Base-by-base conservation (phyloP, 2,113 vertebrate genomes). In the Turnix velox region DNA sequence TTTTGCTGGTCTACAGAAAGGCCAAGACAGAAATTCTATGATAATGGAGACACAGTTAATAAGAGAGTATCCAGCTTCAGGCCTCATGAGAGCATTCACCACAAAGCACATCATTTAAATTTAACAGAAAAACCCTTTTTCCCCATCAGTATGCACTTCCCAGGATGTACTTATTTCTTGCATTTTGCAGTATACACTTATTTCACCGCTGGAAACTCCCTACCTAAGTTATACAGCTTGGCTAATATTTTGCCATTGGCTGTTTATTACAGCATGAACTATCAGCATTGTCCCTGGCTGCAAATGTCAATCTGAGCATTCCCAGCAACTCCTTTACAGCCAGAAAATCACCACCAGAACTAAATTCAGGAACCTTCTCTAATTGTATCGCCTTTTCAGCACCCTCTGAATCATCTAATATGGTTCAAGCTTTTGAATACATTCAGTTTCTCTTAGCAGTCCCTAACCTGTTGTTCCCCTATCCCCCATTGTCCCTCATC, bases 321-420 rank as follows among this genome's bases (percentile, higher is more conserved):
- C 25, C 58, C 19, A 18, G 63, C 24, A 87, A 85, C 54, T 76
- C 9, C 7, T 42, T 66, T 75, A 68, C 25, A 85, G 27, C 42
- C n/a, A 92, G 42, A 90, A 85, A 85, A 79, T 65, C 72, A 58
- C 77, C 77, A 94, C 49, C 31, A 80, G 58, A 92, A 86, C 54
- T 52, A 76, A 92, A 90, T 86, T 67, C 2, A 0, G 72, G 63
- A 73, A 37, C 18, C 30, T 88, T 49, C 43, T 28, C 84, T 82
- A 84, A 87, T n/a, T 71, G 52, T 12, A 46, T 45, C 71, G 57
- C 37, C 51, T 80, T 62, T 86, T 90, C 58, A 69, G 42, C 12
- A 17, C 31, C 28, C 31, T 73, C 51, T 86, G 54, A 80, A 76
- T 76, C 76, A 76, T 76, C 76, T 85, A 90, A 80, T 80, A 42